Evolutionary conservation across 2,113 vertebrate genomes (phyloP), one percentile per base, ranked within the genome.

Genomic region (Pluvialis apricaria): DNA sequence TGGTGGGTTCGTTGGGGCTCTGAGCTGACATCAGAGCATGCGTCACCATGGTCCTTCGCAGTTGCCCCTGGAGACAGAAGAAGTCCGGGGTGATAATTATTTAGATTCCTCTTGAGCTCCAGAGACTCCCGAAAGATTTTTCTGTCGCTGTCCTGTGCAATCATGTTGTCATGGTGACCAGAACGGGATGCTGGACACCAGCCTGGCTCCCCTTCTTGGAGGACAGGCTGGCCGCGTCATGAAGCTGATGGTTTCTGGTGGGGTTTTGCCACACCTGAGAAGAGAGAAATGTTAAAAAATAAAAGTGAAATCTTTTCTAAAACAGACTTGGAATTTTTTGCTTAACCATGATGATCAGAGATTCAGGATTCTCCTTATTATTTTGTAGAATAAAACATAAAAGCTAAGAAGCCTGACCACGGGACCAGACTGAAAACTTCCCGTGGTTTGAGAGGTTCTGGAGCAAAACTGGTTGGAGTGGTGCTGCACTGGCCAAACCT

Each of bases 21-120:
- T 19, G n/a, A 31, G 79, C 68, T 94, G 96, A 92, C 80, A 83
- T 90, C 96, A 94, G 68, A 47, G 57, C 86, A 14, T 24, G 88
- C 85, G 75, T 95, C 93, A 94, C 75, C 8, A 1, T 0, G 72
- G 5, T 11, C 71, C 91, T 81, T 18, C 20, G 0, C 92, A 7
- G 83, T 2, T 3, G 65, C 45, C 93, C 75, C 71, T 24, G 42
- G 92, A 68, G 96, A 84, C 82, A 11, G 68, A 0, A 32, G 16
- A 16, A 75, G 86, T 6, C 86, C 4, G 4, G 32, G 36, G 15
- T 36, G 76, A 64, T 40, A 2, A 92, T 92, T 49, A 51, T 38
- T 81, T 16, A 6, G 10, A 83, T 85, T 76, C 40, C 82, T 82
- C 82, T 85, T 1, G n/a, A 75, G 94, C 86, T 87, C 88, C 79